Evolutionary conservation across 2,113 vertebrate species (phyloP).

Genomic region (Mormoops blainvillei): DNA sequence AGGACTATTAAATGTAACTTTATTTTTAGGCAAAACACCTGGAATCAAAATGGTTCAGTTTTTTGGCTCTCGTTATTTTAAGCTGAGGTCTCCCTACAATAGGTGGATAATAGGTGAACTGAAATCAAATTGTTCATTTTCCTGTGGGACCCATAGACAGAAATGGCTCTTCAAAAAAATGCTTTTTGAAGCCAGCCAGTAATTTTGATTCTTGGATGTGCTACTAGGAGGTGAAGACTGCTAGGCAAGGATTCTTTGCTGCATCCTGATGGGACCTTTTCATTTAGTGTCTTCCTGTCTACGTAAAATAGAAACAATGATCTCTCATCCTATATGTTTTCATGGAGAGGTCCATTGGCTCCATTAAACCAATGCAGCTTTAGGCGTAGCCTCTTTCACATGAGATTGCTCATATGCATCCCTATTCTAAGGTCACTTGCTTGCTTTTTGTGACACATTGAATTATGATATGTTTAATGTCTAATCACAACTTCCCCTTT

Average conservation of each 20-base stretch:
- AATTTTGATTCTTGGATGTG: not conserved
- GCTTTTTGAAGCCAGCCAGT: not conserved
- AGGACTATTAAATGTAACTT: not conserved
- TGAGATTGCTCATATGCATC: not conserved
- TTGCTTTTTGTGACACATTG: not conserved
- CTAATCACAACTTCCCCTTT: slow-evolving; percentile 15
- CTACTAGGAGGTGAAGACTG: not conserved
- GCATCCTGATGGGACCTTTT: not conserved
- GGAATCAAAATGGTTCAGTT: not conserved
- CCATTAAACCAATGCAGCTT: not conserved
- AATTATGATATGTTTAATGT: not conserved
- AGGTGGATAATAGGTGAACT: not conserved
- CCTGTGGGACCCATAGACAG: not conserved
- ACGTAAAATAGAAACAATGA: not conserved
- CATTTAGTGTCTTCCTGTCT: not conserved
- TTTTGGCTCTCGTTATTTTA: not conserved
- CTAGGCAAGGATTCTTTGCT: not conserved
- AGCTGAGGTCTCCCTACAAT: not conserved
- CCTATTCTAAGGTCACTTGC: not conserved
- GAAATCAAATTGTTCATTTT: not conserved
- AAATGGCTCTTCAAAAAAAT: not conserved
- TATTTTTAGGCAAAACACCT: not conserved
- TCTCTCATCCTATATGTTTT: not conserved
- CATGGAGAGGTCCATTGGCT: not conserved
- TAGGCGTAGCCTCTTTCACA: not conserved